Conservation (phyloP, 35 echinoderm and acorn worm species). For the Apostichopus californicus region DNA sequence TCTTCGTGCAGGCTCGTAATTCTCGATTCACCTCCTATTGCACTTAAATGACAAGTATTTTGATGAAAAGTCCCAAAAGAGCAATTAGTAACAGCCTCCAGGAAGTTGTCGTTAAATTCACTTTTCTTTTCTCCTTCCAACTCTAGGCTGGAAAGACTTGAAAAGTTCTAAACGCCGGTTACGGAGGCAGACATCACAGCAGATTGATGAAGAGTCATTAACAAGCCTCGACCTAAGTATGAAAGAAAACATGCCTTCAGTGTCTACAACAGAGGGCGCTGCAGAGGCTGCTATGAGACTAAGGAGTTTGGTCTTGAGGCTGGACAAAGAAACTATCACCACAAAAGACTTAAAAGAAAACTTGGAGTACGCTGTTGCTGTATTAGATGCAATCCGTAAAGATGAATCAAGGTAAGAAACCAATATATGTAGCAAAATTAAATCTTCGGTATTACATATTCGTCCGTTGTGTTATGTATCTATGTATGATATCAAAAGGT, state of each 20-base stretch:
- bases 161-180: conserved; percentile 68
- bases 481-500: too few relatives aligned
- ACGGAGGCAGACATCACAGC: conserved; percentile 72
- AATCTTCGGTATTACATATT: too few relatives aligned
- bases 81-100: neutral
- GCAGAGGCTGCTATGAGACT: conserved; percentile 79
- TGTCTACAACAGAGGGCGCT: conserved; percentile 75
- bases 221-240: conserved; percentile 72
- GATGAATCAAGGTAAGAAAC: conserved; percentile 76
- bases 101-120: conserved; percentile 1
- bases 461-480: too few relatives aligned
- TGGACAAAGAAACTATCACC: conserved; percentile 83
- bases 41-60: neutral
- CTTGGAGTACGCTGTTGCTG: conserved; percentile 77
- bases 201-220: conserved; percentile 79
- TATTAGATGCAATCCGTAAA: conserved; percentile 65
- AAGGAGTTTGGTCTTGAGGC: conserved; percentile 78
- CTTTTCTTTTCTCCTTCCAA: neutral
- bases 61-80: neutral
- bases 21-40: too few relatives aligned
- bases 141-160: conserved; percentile 47
- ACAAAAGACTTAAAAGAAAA: conserved; percentile 77
- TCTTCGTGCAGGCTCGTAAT: too few relatives aligned
- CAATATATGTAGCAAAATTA: neutral
- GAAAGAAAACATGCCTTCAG: conserved; percentile 71